These are phyloP conservation scores for Gallinago stenura DNA, from an alignment of 2,797 vertebrate species.

Conservation along the genomic window DNA sequence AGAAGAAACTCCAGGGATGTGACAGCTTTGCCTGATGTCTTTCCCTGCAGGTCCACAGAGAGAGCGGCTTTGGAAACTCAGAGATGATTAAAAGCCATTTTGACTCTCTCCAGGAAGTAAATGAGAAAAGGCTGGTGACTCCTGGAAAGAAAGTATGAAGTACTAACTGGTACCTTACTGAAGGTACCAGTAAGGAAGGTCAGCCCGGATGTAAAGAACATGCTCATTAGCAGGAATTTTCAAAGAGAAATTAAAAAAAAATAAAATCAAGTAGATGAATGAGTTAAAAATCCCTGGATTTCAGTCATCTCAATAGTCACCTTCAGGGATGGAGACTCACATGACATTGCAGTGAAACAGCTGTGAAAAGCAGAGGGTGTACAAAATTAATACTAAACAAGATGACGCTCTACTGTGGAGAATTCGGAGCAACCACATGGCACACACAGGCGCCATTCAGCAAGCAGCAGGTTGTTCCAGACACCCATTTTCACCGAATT, in stretches of 20 bases:
- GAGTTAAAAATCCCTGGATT: neutral
- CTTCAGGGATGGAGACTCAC: neutral
- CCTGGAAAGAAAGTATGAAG: neutral
- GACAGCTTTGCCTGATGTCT: neutral
- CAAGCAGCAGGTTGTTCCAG: neutral
- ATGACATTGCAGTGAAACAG: neutral
- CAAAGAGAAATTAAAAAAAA: neutral
- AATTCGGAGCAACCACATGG: neutral
- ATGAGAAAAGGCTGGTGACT: neutral
- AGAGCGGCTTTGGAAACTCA: neutral
- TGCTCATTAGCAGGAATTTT: neutral
- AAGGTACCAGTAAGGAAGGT: neutral
- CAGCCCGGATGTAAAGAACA: neutral
- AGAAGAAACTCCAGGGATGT: neutral
- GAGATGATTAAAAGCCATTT: constrained; percentile 41
- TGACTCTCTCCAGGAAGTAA: constrained; percentile 31
- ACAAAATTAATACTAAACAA: neutral
- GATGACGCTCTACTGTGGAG: neutral
- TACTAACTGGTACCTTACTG: neutral
- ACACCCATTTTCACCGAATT: too few species aligned
- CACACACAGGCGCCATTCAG: accelerated
- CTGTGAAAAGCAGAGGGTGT: neutral
- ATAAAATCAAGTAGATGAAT: neutral
- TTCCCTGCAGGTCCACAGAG: neutral
- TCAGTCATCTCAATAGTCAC: neutral